phyloP scores from a whole-genome alignment of 2,113 vertebrate genomes.

The Rousettus leschenaultii region DNA sequence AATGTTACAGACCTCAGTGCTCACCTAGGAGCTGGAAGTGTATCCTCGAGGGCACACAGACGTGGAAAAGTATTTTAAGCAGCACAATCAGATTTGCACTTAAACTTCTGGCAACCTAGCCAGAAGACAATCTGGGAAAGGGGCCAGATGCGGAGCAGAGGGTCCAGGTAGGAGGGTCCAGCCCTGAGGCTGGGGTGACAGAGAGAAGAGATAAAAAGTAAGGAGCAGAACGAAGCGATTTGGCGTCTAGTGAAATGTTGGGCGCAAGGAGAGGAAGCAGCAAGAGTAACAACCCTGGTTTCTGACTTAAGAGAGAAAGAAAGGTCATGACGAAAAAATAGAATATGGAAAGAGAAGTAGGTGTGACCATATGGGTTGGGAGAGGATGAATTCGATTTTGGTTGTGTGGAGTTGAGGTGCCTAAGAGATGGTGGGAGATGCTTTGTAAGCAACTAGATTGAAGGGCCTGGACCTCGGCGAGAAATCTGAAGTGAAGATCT shows the following conservation, averaged over 20 bases:
- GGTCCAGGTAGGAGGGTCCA: neutral
- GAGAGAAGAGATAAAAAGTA: neutral
- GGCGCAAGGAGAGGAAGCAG: neutral
- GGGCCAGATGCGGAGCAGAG: neutral
- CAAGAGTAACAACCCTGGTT: neutral
- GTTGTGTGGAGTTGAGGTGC: neutral
- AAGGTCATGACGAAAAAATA: neutral
- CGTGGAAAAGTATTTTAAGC: neutral
- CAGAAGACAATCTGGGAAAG: neutral
- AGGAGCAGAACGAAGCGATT: neutral
- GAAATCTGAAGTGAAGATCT: neutral
- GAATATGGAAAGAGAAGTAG: neutral
- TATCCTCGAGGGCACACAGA: neutral
- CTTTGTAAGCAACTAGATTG: neutral
- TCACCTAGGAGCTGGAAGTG: neutral
- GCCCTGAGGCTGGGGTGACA: neutral
- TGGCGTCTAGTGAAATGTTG: neutral
- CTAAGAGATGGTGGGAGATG: neutral
- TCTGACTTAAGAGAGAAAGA: neutral
- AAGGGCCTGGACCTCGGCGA: neutral
- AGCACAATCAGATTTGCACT: neutral
- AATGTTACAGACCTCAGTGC: neutral
- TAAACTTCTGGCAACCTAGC: neutral
- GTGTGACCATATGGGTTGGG: rapidly evolving
- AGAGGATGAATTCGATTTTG: neutral